These are phyloP conservation scores for Atethmia centrago DNA, from an alignment of 2,888 invertebrate genomes.

Conservation along the genomic window DNA sequence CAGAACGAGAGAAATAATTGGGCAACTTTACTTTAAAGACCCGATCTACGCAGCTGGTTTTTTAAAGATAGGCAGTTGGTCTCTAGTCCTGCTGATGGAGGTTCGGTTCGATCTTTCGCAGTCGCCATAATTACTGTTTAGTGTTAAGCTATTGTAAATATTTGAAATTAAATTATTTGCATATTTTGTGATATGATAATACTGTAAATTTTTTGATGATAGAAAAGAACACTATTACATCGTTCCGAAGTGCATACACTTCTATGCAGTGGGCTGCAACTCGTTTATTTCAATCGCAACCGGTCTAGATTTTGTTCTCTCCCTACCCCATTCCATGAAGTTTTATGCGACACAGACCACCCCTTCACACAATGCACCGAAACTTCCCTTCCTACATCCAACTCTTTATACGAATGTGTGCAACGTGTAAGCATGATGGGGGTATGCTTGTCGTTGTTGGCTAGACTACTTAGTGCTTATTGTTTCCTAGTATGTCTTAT, in stretches of 20 bases:
- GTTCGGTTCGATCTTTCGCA: neutral
- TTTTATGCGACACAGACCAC: neutral
- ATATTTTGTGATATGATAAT: neutral
- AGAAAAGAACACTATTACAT: neutral
- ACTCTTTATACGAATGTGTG: conserved; percentile 28
- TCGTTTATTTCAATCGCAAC: neutral
- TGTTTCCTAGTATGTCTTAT: conserved; percentile 41
- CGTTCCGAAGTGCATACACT: neutral
- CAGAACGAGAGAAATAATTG: neutral
- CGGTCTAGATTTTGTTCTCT: neutral
- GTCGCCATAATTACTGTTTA: neutral
- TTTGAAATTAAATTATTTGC: neutral
- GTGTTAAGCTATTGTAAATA: neutral
- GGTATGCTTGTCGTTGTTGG: conserved; percentile 5
- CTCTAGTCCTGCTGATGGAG: neutral
- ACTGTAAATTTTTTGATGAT: neutral
- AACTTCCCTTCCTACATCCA: conserved; percentile 10
- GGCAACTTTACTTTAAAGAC: neutral
- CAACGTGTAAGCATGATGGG: neutral
- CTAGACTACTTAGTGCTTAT: conserved; percentile 28
- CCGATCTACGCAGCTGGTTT: neutral
- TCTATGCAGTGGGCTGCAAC: neutral
- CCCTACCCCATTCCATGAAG: neutral
- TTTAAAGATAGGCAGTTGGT: neutral
- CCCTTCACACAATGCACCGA: conserved; percentile 31